Evolutionary conservation across 1,140 invertebrate species (phyloP), one percentile per base, ranked within the genome.

Genomic region (Monochamus saltuarius): DNA sequence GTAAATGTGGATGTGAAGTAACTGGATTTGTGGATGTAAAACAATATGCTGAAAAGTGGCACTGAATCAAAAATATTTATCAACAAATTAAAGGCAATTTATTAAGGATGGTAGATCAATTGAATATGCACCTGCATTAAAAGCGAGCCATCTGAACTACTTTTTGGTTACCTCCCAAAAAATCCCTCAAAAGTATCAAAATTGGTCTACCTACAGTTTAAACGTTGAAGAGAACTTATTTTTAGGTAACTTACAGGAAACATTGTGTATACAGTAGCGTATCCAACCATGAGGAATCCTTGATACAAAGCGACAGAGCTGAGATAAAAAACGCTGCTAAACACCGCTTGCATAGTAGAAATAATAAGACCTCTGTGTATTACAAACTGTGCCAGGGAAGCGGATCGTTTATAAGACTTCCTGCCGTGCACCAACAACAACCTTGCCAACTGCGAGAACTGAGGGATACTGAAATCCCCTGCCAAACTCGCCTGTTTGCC

Each of bases 361-460:
- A 99, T 99, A 70, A 99, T 98, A 39, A 99, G 83, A 56, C 97
- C 97, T 45, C 98, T 84, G 79, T 99, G 97, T 74, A 99, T 98
- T 39, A 99, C 97, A 78, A 99, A 99, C 78, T 99, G 97, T 70
- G 93, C 93, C 0, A 99, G 82, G 0, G 94, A 89, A 13, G 97
- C 95, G 1, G 97, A 98, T 47, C 97, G 82, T 80, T 98, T 98
- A 73, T 98, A 97, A 66, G 94, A 92, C 69, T 97, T 87, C 58
- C 97, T 84, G 0, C 97, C 97, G 78, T 99, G 97, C 1, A 99
- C 93, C 36, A 99, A 78, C 42, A 99, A 77, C 16, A 99, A 82
- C 42, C 92, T 85, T 16, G 88, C 85, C 66, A 99, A 85, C 72
- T 91, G 86, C 62, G 88, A 89, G 78, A 99, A 99, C 74, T 97